A percentile compares a stretch with the other conserved stretches of the same genome.
Conservation (phyloP, 2,113 vertebrate genomes). For the Felis chaus region DNA sequence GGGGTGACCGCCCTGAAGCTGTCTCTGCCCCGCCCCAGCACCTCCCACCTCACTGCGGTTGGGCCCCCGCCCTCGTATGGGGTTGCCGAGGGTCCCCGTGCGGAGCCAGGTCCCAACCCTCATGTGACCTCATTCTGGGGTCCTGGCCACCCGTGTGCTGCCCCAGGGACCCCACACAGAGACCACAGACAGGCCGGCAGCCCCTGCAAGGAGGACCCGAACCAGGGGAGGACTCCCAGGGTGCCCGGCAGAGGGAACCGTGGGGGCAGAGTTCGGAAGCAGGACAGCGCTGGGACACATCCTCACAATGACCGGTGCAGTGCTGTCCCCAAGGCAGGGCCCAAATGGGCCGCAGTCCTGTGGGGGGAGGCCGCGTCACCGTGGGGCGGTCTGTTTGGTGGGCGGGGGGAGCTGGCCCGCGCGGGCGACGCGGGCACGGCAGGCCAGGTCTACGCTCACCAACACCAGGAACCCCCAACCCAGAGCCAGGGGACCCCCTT, state of each 20-base stretch:
- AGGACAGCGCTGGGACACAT: neutral
- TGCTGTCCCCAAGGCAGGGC: neutral
- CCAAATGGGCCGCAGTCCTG: neutral
- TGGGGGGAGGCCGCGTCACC: neutral
- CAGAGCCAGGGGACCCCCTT: too few relatives aligned
- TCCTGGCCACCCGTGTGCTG: neutral
- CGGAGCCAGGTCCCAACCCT: neutral
- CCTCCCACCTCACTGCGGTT: neutral
- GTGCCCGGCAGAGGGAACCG: neutral
- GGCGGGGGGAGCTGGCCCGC: neutral
- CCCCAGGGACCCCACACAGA: neutral
- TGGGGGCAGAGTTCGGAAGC: neutral
- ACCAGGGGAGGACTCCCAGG: neutral
- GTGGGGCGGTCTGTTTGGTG: neutral
- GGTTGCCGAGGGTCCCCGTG: neutral
- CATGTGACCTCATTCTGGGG: neutral
- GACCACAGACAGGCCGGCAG: neutral
- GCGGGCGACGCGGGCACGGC: neutral
- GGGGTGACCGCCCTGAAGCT: accelerated
- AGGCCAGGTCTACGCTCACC: neutral
- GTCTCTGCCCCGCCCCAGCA: neutral
- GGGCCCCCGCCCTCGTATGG: neutral
- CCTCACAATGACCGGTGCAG: too few relatives aligned
- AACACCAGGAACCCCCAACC: neutral
- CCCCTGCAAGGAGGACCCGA: accelerated